A percentile compares a stretch with the other conserved stretches of the same genome.
Evolutionary conservation across 2,888 invertebrate genomes (phyloP).

Genomic region (Machimus rusticus): DNA sequence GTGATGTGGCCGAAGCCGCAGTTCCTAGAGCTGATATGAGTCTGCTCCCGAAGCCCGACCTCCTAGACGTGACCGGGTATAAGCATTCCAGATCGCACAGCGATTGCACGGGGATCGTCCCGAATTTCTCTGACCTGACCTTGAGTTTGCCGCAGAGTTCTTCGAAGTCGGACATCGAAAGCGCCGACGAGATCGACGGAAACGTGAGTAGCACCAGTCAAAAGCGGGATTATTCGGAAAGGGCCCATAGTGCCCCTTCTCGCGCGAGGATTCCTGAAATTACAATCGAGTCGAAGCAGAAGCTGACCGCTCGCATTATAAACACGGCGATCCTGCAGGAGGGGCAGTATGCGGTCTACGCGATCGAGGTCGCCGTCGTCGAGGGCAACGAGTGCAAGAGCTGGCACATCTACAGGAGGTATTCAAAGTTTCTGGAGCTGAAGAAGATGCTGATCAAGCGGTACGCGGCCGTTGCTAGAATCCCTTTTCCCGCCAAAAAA

Average conservation of each 20-base stretch:
- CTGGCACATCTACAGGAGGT: conserved; percentile 92
- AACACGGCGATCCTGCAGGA: conserved; percentile 69
- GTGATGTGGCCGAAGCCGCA: conserved; percentile 42
- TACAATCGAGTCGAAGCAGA: conserved; percentile 41
- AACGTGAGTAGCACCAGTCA: neutral
- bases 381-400: conserved; percentile 75
- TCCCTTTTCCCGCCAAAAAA: conserved; percentile 91
- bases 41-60: conserved; percentile 35
- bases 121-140: conserved; percentile 40
- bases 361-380: conserved; percentile 76
- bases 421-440: conserved; percentile 93
- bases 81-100: conserved; percentile 52
- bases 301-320: conserved; percentile 50
- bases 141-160: neutral
- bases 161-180: conserved; percentile 6
- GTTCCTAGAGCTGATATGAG: neutral
- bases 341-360: conserved; percentile 87
- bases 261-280: conserved; percentile 40
- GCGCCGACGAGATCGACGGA: neutral
- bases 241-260: conserved; percentile 47
- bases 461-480: conserved; percentile 77
- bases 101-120: conserved; percentile 50
- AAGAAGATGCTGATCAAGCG: conserved; percentile 70
- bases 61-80: conserved; percentile 44
- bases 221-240: conserved; percentile 13